Conservation (phyloP, 2,113 vertebrate genomes). For the Pollimyrus isidori region DNA sequence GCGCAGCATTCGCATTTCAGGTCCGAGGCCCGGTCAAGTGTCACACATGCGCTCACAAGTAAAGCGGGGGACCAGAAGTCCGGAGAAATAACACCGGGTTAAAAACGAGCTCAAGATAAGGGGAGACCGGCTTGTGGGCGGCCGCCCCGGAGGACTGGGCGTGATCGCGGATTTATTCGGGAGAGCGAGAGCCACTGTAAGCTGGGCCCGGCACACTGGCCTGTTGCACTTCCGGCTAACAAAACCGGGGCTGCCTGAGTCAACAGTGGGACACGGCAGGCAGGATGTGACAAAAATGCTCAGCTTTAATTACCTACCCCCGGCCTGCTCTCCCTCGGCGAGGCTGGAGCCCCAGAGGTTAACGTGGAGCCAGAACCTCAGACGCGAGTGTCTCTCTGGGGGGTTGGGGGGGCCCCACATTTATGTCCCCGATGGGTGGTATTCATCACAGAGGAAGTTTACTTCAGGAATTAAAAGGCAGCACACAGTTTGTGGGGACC, state of each 20-base stretch:
- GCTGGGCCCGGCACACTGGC: neutral
- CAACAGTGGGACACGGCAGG: neutral
- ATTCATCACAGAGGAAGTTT: neutral
- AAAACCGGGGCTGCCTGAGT: slow-evolving; percentile 19
- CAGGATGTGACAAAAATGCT: neutral
- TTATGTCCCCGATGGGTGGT: neutral
- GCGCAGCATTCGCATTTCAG: slow-evolving; percentile 52
- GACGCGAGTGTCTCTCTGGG: neutral
- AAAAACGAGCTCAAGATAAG: neutral
- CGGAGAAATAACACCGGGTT: neutral
- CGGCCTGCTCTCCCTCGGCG: neutral
- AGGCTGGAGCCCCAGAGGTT: neutral
- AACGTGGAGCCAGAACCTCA: neutral
- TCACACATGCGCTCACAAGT: neutral
- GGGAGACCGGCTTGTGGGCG: neutral
- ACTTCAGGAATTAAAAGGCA: neutral
- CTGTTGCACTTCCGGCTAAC: neutral
- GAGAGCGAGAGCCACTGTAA: no score
- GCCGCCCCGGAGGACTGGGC: neutral
- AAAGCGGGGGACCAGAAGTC: no score
- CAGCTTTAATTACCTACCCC: neutral
- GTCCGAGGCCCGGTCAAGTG: slow-evolving; percentile 29
- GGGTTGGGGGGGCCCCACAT: neutral
- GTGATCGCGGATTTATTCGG: neutral
- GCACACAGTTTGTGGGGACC: neutral